phyloP scores from a whole-genome alignment of 2,113 vertebrate species.

The Grantiella picta region DNA sequence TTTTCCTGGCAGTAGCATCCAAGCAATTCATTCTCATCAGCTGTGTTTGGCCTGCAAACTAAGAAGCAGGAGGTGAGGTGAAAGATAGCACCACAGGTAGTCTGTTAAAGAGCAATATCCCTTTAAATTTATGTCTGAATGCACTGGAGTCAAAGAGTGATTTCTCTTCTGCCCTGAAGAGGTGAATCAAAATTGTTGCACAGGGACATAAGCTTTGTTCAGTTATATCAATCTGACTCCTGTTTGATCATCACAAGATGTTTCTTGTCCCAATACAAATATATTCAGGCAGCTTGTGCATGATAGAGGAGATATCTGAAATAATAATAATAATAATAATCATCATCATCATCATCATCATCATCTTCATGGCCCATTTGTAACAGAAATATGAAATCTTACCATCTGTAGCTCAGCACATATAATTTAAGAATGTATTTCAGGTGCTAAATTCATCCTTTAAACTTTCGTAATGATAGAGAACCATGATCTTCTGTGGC shows the following conservation, averaged over 20 bases:
- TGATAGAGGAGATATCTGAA: neutral
- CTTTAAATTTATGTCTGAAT: neutral
- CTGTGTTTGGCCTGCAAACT: neutral
- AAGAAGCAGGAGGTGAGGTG: neutral
- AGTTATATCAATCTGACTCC: neutral
- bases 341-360: neutral
- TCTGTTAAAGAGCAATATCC: neutral
- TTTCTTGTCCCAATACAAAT: neutral
- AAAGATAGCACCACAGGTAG: neutral
- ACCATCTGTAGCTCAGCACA: neutral
- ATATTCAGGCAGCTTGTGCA: neutral
- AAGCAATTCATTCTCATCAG: neutral
- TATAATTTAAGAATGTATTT: neutral
- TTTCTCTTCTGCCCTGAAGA: neutral
- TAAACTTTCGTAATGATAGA: neutral
- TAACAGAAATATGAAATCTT: neutral
- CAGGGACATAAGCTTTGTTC: neutral
- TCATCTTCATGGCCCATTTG: neutral
- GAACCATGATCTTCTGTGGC: neutral
- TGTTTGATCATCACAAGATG: neutral
- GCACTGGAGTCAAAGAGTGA: neutral
- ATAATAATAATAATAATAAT: neutral
- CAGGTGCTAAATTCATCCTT: neutral
- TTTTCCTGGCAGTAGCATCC: neutral
- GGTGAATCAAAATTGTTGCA: neutral